Evolutionary conservation across 2,888 invertebrate species (phyloP).

Genomic region (Tiliacea aurago): DNA sequence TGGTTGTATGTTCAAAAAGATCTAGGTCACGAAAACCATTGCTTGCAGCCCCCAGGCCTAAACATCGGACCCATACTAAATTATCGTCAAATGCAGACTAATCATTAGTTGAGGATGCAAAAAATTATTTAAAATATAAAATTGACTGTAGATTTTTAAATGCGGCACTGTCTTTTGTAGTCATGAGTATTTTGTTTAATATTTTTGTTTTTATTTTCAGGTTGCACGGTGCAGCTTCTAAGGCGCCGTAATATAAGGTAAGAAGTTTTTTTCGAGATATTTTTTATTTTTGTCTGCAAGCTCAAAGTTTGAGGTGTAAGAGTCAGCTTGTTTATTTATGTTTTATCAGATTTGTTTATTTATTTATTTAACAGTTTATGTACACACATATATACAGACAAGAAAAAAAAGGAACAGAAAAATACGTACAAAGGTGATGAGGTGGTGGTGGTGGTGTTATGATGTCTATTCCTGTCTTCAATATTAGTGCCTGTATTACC

Average conservation of each 20-base stretch:
- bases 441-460: too few species aligned
- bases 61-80: constrained; percentile 86
- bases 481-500: not conserved
- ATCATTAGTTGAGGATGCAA: constrained; percentile 81
- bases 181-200: constrained; percentile 63
- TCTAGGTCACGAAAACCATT: constrained; percentile 89
- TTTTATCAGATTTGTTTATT: constrained; percentile 1
- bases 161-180: constrained; percentile 68
- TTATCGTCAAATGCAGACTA: constrained; percentile 84
- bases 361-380: too few species aligned
- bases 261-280: constrained; percentile 68
- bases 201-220: constrained; percentile 73
- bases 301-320: constrained; percentile 7
- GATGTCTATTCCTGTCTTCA: not conserved
- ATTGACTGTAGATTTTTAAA: constrained; percentile 73
- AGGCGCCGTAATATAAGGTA: constrained; percentile 70
- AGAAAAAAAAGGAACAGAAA: too few species aligned
- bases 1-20: constrained; percentile 82
- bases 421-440: too few species aligned
- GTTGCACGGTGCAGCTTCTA: constrained; percentile 50
- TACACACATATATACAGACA: too few species aligned
- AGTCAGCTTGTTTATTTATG: constrained; percentile 4
- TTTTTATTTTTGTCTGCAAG: constrained; percentile 49
- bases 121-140: constrained; percentile 81
- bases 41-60: constrained; percentile 83